A percentile compares a stretch with the other conserved stretches of the same genome.
Conservation (phyloP, 2,888 invertebrate species). For the Cylloceria caligata region DNA sequence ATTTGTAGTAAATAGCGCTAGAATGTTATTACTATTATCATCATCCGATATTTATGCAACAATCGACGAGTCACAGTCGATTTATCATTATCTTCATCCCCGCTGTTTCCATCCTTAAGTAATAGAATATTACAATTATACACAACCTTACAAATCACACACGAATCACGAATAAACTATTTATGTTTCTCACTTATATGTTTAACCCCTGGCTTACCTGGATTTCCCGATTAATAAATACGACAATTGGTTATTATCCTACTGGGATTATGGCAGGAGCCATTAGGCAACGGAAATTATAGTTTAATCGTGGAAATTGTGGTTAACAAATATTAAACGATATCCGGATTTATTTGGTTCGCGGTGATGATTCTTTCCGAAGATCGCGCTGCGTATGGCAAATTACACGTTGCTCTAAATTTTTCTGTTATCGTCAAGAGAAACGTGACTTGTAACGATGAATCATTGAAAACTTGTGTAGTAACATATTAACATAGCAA, state of each 20-base stretch:
- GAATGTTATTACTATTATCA: slow-evolving; percentile 30
- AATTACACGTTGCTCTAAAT: background rate
- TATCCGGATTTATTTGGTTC: no score
- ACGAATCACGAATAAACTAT: slow-evolving; percentile 65
- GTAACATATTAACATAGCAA: slow-evolving; percentile 35
- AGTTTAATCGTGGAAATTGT: slow-evolving; percentile 11
- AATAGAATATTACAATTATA: slow-evolving; percentile 49
- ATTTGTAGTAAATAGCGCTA: slow-evolving; percentile 39
- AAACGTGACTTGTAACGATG: background rate
- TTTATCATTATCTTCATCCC: slow-evolving; percentile 49
- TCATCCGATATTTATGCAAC: slow-evolving; percentile 57
- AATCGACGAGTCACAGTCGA: slow-evolving; percentile 44
- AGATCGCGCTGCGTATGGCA: background rate
- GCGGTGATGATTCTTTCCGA: slow-evolving; percentile 1
- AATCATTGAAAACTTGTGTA: slow-evolving; percentile 3
- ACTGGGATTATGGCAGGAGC: background rate
- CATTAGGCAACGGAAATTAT: background rate
- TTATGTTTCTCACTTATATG: slow-evolving; percentile 34
- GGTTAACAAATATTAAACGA: background rate
- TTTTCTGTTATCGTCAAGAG: background rate
- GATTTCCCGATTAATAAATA: slow-evolving; percentile 15
- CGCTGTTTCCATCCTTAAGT: slow-evolving; percentile 42
- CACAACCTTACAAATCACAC: slow-evolving; percentile 36
- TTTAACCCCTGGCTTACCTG: slow-evolving; percentile 33
- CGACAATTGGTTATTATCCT: background rate